Conservation (phyloP, 2,113 vertebrate genomes). For the Ammodytes marinus region DNA sequence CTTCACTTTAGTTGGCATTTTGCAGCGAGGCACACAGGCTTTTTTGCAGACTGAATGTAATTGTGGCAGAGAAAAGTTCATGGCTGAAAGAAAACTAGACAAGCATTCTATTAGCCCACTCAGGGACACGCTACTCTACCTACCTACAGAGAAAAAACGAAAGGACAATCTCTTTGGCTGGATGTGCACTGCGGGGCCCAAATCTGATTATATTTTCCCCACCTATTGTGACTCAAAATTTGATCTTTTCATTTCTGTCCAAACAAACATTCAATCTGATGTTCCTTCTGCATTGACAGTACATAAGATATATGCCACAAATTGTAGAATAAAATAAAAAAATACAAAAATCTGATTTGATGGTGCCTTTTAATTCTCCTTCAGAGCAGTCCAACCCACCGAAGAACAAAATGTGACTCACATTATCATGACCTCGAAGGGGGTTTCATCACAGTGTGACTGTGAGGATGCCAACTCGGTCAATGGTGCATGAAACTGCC, state of each 20-base stretch:
- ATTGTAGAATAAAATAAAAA: neutral
- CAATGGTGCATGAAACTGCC: conserved; percentile 81
- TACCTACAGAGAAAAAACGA: conserved; percentile 59
- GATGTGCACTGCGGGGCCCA: conserved; percentile 42
- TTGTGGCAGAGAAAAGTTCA: conserved; percentile 72
- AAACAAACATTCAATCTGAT: conserved; percentile 63
- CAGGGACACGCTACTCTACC: conserved; percentile 61
- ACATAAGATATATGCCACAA: conserved; percentile 28
- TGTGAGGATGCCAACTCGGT: conserved; percentile 79
- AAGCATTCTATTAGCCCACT: conserved; percentile 74
- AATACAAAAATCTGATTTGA: conserved; percentile 12
- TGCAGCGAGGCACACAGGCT: conserved; percentile 46
- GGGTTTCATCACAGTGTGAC: conserved; percentile 70
- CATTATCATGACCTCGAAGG: conserved; percentile 72
- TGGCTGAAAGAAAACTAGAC: conserved; percentile 70
- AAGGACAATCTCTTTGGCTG: conserved; percentile 63
- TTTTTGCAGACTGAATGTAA: conserved; percentile 51
- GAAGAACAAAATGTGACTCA: conserved; percentile 69
- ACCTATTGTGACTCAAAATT: conserved; percentile 59
- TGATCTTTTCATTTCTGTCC: conserved; percentile 64
- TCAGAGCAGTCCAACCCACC: conserved; percentile 46
- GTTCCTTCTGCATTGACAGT: conserved; percentile 38
- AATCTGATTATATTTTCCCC: conserved; percentile 71
- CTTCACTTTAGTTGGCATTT: conserved; percentile 53
- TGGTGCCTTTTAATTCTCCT: conserved; percentile 48